Evolutionary conservation across 1,140 invertebrate genomes (phyloP), one percentile per base, ranked within the genome.

Genomic region (Wasmannia auropunctata): DNA sequence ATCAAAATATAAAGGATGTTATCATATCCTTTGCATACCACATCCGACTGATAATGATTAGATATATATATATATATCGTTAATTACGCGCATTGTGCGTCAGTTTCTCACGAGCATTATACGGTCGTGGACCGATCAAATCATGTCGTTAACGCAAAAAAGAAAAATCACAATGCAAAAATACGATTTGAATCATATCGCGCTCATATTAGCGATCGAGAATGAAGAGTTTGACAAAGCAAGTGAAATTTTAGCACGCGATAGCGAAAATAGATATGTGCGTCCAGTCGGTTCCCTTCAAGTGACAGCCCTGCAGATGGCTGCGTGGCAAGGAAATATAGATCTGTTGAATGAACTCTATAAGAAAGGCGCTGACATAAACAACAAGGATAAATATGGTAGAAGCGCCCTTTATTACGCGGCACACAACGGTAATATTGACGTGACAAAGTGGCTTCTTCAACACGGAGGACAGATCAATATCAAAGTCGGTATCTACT

Each of bases 331-430:
- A 3, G 91, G 88, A 3, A 83, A 56, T 7, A 75, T 69, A 10
- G 62, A 88, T 19, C 19, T 92, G 11, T 40, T 92, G 67, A 49
- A 90, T 7, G 31, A n/a, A 14, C 74, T 92, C 3, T 31, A 70
- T 10, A 7, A 77, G 16, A 83, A 43, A 8, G 87, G 91, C 5
- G 88, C 87, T 10, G 54, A 88, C 19, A 69, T 92, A 16, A 91
- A 92, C 31, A 31, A 49, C 5, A n/a, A n/a, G 43, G 91, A 92
- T 63, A 91, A 88, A 54, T 88, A 92, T 7, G 91, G 91, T 11
- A 87, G 91, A 74, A 80, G 70, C 7, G 84, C 88, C 0, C 85
- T 92, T 56, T 86, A 90, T 58, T 85, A 91, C n/a, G 91, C 91
- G 8, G 89, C 88, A 0, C 37, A 90, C 37, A 58, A 37, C n/a